Evolutionary conservation across 37 sponge, comb jelly and placozoan genomes (phyloP).

Genomic region (Theonella swinhoei): DNA sequence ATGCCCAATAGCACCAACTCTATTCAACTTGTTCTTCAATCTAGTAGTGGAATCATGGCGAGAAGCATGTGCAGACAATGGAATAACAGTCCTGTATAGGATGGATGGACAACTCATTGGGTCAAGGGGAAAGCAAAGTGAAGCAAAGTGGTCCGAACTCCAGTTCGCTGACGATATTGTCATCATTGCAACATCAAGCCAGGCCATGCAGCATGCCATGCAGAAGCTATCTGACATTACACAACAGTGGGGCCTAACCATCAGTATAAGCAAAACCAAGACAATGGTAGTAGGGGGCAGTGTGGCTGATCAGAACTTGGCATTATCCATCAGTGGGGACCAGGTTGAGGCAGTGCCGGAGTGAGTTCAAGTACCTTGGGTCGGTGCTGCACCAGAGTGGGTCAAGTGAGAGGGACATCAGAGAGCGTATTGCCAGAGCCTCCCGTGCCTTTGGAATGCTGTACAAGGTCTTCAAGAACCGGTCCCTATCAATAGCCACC

Average conservation of each 20-base stretch:
- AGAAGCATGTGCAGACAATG: constrained; percentile 8
- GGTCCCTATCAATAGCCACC: too few relatives aligned
- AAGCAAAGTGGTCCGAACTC: background rate
- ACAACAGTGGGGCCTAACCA: constrained; percentile 39
- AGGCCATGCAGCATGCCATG: background rate
- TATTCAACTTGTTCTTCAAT: constrained; percentile 11
- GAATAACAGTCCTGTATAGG: constrained; percentile 15
- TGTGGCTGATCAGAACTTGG: constrained; percentile 5
- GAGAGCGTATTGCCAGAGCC: too few relatives aligned
- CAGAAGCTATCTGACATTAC: too few relatives aligned
- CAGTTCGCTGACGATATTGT: constrained; percentile 7
- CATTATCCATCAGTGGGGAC: background rate
- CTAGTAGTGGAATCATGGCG: constrained; percentile 3
- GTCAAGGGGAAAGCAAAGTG: constrained; percentile 23
- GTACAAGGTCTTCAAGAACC: too few relatives aligned
- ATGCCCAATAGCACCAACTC: constrained; percentile 34
- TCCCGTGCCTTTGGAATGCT: too few relatives aligned
- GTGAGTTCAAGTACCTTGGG: constrained; percentile 44
- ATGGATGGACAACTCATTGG: constrained; percentile 21
- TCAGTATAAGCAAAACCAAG: constrained; percentile 50
- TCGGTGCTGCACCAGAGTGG: too few relatives aligned
- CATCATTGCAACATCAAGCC: background rate
- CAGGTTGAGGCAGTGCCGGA: constrained; percentile 16
- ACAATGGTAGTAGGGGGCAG: constrained; percentile 32
- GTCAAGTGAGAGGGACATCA: too few relatives aligned